phyloP scores from a whole-genome alignment of 1,140 invertebrate genomes.

The Platyscapa corneri region DNA sequence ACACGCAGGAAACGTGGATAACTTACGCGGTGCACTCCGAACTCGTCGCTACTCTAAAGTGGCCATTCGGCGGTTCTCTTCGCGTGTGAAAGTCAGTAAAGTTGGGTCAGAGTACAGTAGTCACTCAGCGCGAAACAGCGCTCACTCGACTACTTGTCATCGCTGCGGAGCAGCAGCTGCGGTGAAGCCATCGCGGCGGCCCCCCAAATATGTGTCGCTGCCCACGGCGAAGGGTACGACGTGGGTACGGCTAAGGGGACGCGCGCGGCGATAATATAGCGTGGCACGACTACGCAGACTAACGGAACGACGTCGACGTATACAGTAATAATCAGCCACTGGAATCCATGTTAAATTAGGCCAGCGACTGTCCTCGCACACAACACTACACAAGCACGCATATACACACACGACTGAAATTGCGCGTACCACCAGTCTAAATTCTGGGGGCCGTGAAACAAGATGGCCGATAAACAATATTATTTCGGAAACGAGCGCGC shows the following conservation, averaged over 20 bases:
- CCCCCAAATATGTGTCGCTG: background rate
- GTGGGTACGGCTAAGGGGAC: background rate
- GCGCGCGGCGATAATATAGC: background rate
- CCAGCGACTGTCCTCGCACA: constrained; percentile 53
- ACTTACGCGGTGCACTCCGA: constrained; percentile 37
- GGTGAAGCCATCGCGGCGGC: constrained; percentile 11
- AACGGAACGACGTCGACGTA: background rate
- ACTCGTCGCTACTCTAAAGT: constrained; percentile 58
- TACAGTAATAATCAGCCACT: constrained; percentile 46
- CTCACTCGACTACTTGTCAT: constrained; percentile 33
- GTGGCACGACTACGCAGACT: background rate
- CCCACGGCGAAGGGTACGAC: background rate
- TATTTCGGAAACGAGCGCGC: background rate
- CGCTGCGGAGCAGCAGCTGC: constrained; percentile 23
- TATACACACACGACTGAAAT: background rate
- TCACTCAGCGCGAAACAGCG: background rate
- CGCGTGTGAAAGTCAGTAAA: constrained; percentile 56
- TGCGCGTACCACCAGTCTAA: background rate
- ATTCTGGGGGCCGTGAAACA: constrained; percentile 64
- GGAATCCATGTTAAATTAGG: constrained; percentile 62
- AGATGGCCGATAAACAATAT: constrained; percentile 73
- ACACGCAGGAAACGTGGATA: background rate
- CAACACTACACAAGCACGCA: constrained; percentile 56
- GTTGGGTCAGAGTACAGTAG: constrained; percentile 62
- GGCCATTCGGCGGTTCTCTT: constrained; percentile 62